Evolutionary conservation across 2,888 invertebrate genomes (phyloP), one percentile per base, ranked within the genome.

Genomic region (Abscondita cerata): DNA sequence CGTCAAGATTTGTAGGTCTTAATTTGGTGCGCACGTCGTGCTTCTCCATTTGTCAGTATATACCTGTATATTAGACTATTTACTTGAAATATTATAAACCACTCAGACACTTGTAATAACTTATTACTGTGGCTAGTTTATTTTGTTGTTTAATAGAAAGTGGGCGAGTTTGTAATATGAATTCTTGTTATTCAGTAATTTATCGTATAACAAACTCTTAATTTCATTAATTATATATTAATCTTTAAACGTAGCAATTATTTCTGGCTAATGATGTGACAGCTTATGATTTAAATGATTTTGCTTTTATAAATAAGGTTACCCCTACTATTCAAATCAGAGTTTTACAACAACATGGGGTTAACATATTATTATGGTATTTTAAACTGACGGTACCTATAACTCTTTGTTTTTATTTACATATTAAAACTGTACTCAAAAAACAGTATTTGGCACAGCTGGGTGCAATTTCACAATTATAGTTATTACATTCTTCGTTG

Each of bases 41-140:
- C 52, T 50, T 59, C 50, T 64, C 62, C 64, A 68, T 68, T 68
- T 68, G 68, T 68, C 68, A 68, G 64, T 46, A 36, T 38, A 18
- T 55, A 44, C 48, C 46, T 47, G 47, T 53, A 48, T 57, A 51
- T 55, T 55, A 52, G 36, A 52, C 57, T 57, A 57, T 62, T 62
- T 57, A 62, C 62, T 62, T 60, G 54, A 54, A 54, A 54, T 54
- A 60, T 60, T 60, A 60, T 54, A 60, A 60, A 60, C 50, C 41
- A 38, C 31, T 19, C 19, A 36, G 48, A 33, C 53, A 31, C 41
- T 54, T 16, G 50, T 60, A 60, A 60, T 60, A 60, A 60, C 46
- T 60, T 60, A 60, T 59, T 59, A 59, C 48, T 51, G 54, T 60
- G 50, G 47, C 36, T 54, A 47, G 59, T 54, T 60, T 54, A 59